A percentile compares a stretch with the other conserved stretches of the same genome.
Conservation (phyloP, 2,113 vertebrate species). For the Chrysochloris asiatica region DNA sequence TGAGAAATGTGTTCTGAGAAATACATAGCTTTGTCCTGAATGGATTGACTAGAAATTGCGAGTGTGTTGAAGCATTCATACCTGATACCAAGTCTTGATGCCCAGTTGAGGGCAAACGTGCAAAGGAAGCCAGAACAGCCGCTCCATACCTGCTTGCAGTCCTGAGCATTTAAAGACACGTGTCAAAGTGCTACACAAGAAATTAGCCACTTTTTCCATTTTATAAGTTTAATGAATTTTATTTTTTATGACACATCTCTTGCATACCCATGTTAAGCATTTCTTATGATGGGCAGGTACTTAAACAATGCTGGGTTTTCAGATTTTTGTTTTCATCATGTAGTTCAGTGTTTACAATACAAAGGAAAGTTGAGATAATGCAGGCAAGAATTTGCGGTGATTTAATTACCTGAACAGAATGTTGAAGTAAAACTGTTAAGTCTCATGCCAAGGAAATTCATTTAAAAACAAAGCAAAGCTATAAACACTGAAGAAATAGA, state of each 20-base stretch:
- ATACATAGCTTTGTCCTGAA: not conserved
- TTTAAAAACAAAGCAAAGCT: not conserved
- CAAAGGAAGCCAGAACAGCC: no score
- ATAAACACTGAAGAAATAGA: not conserved
- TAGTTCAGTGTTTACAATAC: not conserved
- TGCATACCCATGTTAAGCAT: no score
- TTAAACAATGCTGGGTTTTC: not conserved
- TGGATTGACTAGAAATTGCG: not conserved
- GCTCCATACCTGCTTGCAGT: no score
- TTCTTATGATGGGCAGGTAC: not conserved
- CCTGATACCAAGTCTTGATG: fast-evolving
- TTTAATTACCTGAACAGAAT: not conserved
- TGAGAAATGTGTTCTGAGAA: not conserved
- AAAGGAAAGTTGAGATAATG: not conserved
- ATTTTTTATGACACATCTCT: not conserved
- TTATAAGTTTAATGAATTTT: not conserved
- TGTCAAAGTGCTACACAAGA: not conserved
- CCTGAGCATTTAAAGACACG: not conserved
- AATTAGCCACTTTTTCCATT: not conserved
- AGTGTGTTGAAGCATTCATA: not conserved
- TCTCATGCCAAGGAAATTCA: not conserved
- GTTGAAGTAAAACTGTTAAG: not conserved
- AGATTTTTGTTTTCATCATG: not conserved
- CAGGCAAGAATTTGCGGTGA: not conserved
- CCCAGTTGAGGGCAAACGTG: not conserved